Conservation (phyloP, 2,888 invertebrate genomes). For the Myathropa florea region DNA sequence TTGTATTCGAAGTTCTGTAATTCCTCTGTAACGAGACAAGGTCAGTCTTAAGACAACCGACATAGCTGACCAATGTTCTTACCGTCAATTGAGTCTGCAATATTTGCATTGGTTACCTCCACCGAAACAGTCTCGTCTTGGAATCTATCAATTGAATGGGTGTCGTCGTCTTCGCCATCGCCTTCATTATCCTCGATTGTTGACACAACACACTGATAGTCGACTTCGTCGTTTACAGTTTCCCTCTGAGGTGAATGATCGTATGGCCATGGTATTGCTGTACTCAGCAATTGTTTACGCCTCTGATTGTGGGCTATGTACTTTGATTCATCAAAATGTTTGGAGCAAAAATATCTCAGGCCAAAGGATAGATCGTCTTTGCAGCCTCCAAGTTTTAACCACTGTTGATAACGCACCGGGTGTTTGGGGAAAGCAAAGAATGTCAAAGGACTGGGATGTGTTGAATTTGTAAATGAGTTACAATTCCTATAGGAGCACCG, state of each 20-base stretch:
- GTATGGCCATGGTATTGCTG: slow-evolving; percentile 75
- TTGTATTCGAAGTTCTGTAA: slow-evolving; percentile 28
- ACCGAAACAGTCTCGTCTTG: background rate
- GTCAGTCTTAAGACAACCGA: background rate
- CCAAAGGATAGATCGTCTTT: slow-evolving; percentile 62
- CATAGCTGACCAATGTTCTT: background rate
- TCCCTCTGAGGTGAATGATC: background rate
- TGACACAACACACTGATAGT: slow-evolving; percentile 53
- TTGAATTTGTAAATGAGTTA: slow-evolving; percentile 49
- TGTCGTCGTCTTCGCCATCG: slow-evolving; percentile 5
- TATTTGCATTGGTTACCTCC: slow-evolving; percentile 11
- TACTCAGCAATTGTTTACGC: slow-evolving; percentile 75
- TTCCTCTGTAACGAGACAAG: background rate
- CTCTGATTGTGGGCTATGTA: slow-evolving; percentile 73
- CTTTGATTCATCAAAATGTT: slow-evolving; percentile 76
- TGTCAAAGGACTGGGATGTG: slow-evolving; percentile 49
- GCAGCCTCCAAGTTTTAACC: slow-evolving; percentile 74
- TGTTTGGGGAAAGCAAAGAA: slow-evolving; percentile 77
- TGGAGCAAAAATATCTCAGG: slow-evolving; percentile 75
- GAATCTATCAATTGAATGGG: background rate
- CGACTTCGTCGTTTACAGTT: background rate
- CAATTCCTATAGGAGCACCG: slow-evolving; percentile 75
- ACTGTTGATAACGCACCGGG: slow-evolving; percentile 73
- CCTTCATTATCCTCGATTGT: slow-evolving; percentile 31
- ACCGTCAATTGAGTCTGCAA: slow-evolving; percentile 46